These are phyloP conservation scores for Antedon mediterranea DNA, from an alignment of 53 echinoderm and acorn worm species.

Conservation along the genomic window DNA sequence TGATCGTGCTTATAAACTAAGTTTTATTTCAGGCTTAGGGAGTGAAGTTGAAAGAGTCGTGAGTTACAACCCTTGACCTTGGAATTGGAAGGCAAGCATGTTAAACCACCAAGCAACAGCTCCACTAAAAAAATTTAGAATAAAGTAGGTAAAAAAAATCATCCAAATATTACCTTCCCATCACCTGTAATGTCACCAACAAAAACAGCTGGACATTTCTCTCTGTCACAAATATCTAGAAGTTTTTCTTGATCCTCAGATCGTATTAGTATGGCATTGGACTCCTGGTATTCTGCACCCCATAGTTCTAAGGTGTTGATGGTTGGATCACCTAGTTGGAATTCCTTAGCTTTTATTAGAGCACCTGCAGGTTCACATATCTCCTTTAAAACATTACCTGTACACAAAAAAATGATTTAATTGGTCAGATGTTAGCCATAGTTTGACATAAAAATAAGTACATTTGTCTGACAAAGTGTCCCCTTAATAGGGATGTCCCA, in stretches of 20 bases:
- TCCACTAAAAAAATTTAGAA: no score
- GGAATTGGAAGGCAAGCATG: no score
- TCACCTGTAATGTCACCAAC: slow-evolving; percentile 91
- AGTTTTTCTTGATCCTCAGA: slow-evolving; percentile 38
- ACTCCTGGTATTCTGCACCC: slow-evolving; percentile 99
- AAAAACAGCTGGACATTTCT: slow-evolving; percentile 77
- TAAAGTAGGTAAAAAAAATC: background rate
- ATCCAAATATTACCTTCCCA: slow-evolving; percentile 93
- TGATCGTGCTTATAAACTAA: no score
- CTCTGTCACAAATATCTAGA: slow-evolving; percentile 50
- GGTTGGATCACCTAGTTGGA: slow-evolving; percentile 83
- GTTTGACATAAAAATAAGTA: no score
- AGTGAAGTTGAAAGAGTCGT: no score
- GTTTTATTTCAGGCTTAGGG: no score
- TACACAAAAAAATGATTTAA: background rate
- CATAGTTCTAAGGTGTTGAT: slow-evolving; percentile 94
- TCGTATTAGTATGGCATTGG: slow-evolving; percentile 72
- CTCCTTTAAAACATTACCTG: slow-evolving; percentile 93
- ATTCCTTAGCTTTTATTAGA: slow-evolving; percentile 75
- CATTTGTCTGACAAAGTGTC: no score
- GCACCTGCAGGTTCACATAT: slow-evolving; percentile 91
- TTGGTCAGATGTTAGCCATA: no score
- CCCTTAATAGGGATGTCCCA: no score
- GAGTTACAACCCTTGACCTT: no score
- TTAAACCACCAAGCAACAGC: no score